Percentiles rank a stretch among this genome's conserved stretches.
These are phyloP conservation scores for Silurus asotus DNA, from an alignment of 2,113 vertebrate genomes.

Conservation along the genomic window DNA sequence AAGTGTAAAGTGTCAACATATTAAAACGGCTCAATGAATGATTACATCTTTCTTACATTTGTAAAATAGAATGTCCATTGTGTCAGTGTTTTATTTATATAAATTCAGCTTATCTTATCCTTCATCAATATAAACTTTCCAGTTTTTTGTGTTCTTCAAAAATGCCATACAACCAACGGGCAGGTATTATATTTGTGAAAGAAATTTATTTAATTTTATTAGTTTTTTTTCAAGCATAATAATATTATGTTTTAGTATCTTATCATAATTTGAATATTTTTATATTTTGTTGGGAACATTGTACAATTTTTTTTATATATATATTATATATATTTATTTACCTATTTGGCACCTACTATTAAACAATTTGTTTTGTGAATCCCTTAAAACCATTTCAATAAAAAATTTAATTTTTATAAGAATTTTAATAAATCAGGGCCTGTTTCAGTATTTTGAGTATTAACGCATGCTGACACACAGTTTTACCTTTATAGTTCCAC, in stretches of 20 bases:
- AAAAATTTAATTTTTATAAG: not conserved
- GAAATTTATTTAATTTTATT: not conserved
- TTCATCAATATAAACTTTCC: not conserved
- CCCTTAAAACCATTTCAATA: not conserved
- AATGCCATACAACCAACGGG: not conserved
- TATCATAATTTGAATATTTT: not conserved
- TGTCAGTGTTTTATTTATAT: not conserved
- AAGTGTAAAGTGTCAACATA: not conserved
- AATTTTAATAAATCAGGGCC: constrained; percentile 5
- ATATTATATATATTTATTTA: not conserved
- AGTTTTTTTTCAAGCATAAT: not conserved
- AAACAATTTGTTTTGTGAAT: not conserved
- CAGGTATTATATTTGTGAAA: not conserved
- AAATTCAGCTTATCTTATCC: not conserved
- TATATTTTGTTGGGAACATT: not conserved
- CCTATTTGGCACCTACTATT: not conserved
- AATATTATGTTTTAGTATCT: not conserved
- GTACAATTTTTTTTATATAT: too few species aligned
- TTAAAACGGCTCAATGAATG: not conserved
- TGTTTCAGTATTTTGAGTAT: not conserved
- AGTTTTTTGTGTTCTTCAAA: not conserved
- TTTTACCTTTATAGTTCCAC: constrained; percentile 76
- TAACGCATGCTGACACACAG: constrained; percentile 31
- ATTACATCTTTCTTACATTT: not conserved
- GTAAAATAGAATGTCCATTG: not conserved